A percentile compares a stretch with the other conserved stretches of the same genome.
phyloP scores from a whole-genome alignment of 2,888 invertebrate genomes.

The Lissocephala sabroskyi region DNA sequence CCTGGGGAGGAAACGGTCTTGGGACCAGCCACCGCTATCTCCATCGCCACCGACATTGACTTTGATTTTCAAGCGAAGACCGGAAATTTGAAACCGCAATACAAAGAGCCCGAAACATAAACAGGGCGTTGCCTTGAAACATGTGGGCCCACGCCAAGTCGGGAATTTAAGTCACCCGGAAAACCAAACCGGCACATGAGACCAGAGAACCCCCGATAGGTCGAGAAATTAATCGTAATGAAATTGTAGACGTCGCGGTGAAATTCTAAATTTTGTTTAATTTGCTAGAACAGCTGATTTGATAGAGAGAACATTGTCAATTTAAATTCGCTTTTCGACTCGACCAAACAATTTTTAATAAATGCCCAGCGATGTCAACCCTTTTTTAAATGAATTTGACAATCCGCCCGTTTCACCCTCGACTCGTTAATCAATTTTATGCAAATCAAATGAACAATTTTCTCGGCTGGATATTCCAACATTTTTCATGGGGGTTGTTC shows the following conservation, averaged over 20 bases:
- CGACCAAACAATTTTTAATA: slow-evolving; percentile 1
- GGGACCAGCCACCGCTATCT: too few species aligned
- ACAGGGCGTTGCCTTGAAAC: slow-evolving; percentile 14
- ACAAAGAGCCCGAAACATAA: slow-evolving; percentile 4
- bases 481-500: background rate
- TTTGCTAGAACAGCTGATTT: slow-evolving; percentile 34
- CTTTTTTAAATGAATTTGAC: slow-evolving; percentile 15
- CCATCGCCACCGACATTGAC: slow-evolving; percentile 26
- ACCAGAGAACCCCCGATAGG: slow-evolving; percentile 5
- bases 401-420: too few species aligned
- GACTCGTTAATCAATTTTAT: slow-evolving; percentile 38
- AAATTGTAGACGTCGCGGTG: slow-evolving; percentile 15
- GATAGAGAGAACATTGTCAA: slow-evolving; percentile 20
- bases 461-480: background rate
- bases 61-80: slow-evolving; percentile 27
- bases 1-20: too few species aligned
- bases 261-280: slow-evolving; percentile 26
- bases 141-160: slow-evolving; percentile 28
- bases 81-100: slow-evolving; percentile 28
- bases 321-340: too few species aligned
- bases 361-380: slow-evolving; percentile 14
- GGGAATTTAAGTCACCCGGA: slow-evolving; percentile 32
- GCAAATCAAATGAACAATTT: slow-evolving; percentile 32
- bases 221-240: slow-evolving; percentile 30
- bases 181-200: slow-evolving; percentile 36